These are phyloP conservation scores for Aproaerema taeniolella DNA, from an alignment of 2,888 invertebrate species.

Conservation along the genomic window DNA sequence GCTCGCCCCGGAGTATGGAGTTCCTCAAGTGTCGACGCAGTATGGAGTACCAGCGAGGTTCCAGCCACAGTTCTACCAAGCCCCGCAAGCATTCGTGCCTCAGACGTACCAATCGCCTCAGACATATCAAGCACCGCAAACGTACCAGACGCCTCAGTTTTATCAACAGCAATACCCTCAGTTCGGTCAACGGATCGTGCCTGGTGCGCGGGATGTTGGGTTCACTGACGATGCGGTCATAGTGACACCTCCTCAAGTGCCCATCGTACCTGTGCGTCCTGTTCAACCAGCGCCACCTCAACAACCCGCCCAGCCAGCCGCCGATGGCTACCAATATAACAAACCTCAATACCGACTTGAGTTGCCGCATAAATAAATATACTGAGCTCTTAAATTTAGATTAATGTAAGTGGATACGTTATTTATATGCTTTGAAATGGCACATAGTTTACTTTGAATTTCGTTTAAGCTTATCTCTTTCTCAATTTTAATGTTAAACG, in stretches of 20 bases:
- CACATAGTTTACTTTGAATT: too few relatives aligned
- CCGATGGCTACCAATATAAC: constrained; percentile 53
- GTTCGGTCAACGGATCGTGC: constrained; percentile 33
- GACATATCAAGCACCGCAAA: constrained; percentile 23
- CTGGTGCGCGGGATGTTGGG: constrained; percentile 48
- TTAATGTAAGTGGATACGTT: too few relatives aligned
- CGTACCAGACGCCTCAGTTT: constrained; percentile 28
- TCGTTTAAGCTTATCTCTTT: too few relatives aligned
- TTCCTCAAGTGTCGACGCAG: constrained; percentile 14
- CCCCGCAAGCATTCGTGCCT: constrained; percentile 10
- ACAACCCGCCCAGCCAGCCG: constrained; percentile 32
- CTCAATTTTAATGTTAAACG: too few relatives aligned
- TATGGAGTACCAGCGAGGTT: constrained; percentile 20
- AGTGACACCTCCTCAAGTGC: constrained; percentile 62
- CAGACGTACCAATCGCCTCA: constrained; percentile 15
- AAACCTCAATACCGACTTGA: constrained; percentile 63
- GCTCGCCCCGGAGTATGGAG: constrained; percentile 43
- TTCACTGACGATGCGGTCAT: constrained; percentile 68
- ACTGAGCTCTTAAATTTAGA: not conserved
- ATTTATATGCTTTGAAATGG: too few relatives aligned
- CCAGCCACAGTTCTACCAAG: constrained; percentile 19
- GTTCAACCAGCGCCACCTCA: constrained; percentile 28
- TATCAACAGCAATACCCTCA: constrained; percentile 29
- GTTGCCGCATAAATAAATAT: constrained; percentile 52
- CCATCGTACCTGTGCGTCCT: constrained; percentile 34